Conservation (phyloP, 2,797 vertebrate genomes). For the Melanitta fusca region DNA sequence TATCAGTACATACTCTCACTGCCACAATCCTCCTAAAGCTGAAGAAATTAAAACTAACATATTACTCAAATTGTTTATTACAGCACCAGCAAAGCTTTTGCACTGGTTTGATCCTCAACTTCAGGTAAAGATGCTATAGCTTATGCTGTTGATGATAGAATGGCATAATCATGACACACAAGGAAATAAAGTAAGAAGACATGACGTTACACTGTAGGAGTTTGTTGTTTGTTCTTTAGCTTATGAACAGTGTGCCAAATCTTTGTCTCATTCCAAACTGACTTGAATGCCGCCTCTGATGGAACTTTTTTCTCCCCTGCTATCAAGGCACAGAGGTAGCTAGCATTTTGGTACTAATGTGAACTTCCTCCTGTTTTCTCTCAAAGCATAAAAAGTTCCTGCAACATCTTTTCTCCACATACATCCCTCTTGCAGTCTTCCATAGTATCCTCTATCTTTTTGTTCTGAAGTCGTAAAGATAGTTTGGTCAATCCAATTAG, state of each 20-base stretch:
- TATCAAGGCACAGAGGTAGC: background rate
- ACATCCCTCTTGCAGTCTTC: background rate
- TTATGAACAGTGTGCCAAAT: background rate
- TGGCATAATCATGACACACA: background rate
- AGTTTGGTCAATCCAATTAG: background rate
- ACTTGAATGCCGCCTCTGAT: background rate
- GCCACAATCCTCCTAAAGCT: background rate
- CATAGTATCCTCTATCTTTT: too few species aligned
- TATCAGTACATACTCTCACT: fast-evolving
- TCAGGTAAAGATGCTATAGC: background rate
- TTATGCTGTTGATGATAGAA: fast-evolving
- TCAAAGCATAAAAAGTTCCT: background rate
- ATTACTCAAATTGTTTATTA: background rate
- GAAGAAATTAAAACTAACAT: background rate
- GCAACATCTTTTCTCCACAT: background rate
- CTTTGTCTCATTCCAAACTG: too few species aligned
- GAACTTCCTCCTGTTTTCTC: background rate
- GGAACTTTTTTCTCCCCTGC: background rate
- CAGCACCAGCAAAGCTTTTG: background rate
- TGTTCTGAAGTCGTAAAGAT: too few species aligned
- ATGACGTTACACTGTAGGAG: too few species aligned
- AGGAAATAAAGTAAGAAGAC: background rate
- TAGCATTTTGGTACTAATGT: background rate
- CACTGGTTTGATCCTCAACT: background rate
- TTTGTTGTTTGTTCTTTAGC: background rate